Percentiles rank a stretch among this genome's conserved stretches.
Evolutionary conservation across 2,888 invertebrate genomes (phyloP).

Genomic region (Chromoteleia sp.): DNA sequence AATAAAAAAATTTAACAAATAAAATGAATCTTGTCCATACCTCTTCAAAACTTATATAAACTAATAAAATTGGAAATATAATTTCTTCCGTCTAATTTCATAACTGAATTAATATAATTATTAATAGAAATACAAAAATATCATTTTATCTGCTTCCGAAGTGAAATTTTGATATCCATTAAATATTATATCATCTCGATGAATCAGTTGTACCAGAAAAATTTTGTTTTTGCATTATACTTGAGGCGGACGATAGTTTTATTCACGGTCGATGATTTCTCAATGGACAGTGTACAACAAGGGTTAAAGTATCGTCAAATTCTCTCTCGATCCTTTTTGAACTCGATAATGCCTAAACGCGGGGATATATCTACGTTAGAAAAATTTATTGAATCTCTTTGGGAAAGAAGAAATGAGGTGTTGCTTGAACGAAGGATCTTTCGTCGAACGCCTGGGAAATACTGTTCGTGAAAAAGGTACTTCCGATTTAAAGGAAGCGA

Average conservation of each 20-base stretch:
- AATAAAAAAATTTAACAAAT: too few relatives aligned
- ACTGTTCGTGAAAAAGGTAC: slow-evolving; percentile 58
- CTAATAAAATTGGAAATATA: too few relatives aligned
- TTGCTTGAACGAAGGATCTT: slow-evolving; percentile 62
- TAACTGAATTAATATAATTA: too few relatives aligned
- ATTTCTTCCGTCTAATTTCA: too few relatives aligned
- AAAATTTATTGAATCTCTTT: slow-evolving; percentile 60
- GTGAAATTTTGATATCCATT: too few relatives aligned
- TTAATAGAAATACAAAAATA: too few relatives aligned
- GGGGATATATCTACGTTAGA: slow-evolving; percentile 63
- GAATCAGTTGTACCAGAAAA: background rate
- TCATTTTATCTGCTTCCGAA: too few relatives aligned
- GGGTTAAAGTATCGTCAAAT: slow-evolving; percentile 71
- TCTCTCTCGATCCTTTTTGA: slow-evolving; percentile 67
- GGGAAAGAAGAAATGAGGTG: slow-evolving; percentile 60
- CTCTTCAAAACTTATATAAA: too few relatives aligned
- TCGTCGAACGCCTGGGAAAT: slow-evolving; percentile 55
- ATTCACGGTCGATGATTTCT: slow-evolving; percentile 60
- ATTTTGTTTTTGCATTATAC: slow-evolving; percentile 10
- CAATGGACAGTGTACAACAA: slow-evolving; percentile 70
- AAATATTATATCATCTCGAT: too few relatives aligned
- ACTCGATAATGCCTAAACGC: slow-evolving; percentile 72
- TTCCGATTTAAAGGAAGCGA: slow-evolving; percentile 46
- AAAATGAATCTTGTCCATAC: too few relatives aligned
- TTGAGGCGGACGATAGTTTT: slow-evolving; percentile 41